Evolutionary conservation across 1,140 invertebrate species (phyloP).

Genomic region (Drosophila tsacasi): DNA sequence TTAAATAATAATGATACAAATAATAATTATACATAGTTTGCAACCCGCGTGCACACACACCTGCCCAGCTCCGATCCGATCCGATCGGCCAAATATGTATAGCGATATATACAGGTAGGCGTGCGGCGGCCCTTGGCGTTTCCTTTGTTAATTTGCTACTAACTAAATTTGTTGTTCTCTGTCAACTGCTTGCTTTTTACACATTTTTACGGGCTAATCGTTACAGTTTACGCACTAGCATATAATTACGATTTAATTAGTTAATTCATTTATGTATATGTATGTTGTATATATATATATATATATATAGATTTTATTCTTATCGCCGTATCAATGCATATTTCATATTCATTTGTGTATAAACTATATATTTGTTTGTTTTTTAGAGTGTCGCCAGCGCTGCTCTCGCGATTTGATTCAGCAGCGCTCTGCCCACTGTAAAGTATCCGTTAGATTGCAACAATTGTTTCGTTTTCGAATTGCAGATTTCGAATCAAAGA

Average conservation of each 20-base stretch:
- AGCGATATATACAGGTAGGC: conserved; percentile 41
- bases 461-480: conserved; percentile 52
- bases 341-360: conserved; percentile 56
- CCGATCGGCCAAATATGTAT: conserved; percentile 33
- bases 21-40: conserved; percentile 80
- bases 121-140: conserved; percentile 18
- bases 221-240: conserved; percentile 77
- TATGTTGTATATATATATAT: conserved; percentile 27
- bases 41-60: conserved; percentile 42
- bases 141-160: conserved; percentile 78
- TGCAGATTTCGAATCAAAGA: conserved; percentile 34
- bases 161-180: conserved; percentile 71
- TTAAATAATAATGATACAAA: conserved; percentile 82
- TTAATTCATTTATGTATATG: conserved; percentile 55
- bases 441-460: conserved; percentile 68
- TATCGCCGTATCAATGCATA: conserved; percentile 55
- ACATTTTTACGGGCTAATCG: conserved; percentile 72
- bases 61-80: conserved; percentile 6
- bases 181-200: conserved; percentile 73
- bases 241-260: conserved; percentile 57
- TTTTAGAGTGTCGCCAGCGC: conserved; percentile 67
- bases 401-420: conserved; percentile 47
- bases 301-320: conserved; percentile 50
- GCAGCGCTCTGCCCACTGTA: conserved; percentile 66
- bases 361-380: conserved; percentile 52